Evolutionary conservation across 2,888 invertebrate species (phyloP), one percentile per base, ranked within the genome.

Genomic region (Cheilosia impressa): DNA sequence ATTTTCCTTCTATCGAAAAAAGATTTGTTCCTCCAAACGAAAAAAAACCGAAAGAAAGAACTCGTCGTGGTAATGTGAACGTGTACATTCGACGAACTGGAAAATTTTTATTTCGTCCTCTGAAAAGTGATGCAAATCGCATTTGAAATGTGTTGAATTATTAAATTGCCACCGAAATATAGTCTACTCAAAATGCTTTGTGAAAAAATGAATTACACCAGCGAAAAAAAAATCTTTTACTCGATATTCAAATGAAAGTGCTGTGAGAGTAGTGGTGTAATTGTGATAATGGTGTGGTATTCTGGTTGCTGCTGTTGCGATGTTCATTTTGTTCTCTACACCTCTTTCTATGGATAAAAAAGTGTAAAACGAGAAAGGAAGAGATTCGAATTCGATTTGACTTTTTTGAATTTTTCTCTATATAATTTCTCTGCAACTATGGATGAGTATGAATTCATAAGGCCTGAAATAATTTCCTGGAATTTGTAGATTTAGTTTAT

Each of bases 311-410:
- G 69, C 73, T 80, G 55, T 66, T 76, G 60, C 75, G 79, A 84
- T 75, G 75, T 80, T 84, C 84, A 84, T 84, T 84, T 76, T 66
- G 66, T 45, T 53, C 69, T 79, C 73, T 79, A 83, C 68, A 79
- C 75, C 69, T 65, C 71, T 69, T 78, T 79, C 65, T 65, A 31
- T 84, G 84, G 84, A 79, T 80, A 75, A 52, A 75, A 58, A 65
- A 76, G 75, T 57, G 24, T 58, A 57, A 77, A 71, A 50, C 58
- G 60, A 72, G 43, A 34, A 60, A 43, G 58, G 24, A 65, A 19
- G 45, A 41, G 38, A 43, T 45, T 71, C 38, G 38, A 69, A 47
- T 55, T 63, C 31, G 22, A 41, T 75, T 60, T 43, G 17, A 15
- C 6, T 50, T 58, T 65, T 50, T 34, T 17, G 6, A 15, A 58